Conservation (phyloP, 2,113 vertebrate species). For the Paratilapia polleni region DNA sequence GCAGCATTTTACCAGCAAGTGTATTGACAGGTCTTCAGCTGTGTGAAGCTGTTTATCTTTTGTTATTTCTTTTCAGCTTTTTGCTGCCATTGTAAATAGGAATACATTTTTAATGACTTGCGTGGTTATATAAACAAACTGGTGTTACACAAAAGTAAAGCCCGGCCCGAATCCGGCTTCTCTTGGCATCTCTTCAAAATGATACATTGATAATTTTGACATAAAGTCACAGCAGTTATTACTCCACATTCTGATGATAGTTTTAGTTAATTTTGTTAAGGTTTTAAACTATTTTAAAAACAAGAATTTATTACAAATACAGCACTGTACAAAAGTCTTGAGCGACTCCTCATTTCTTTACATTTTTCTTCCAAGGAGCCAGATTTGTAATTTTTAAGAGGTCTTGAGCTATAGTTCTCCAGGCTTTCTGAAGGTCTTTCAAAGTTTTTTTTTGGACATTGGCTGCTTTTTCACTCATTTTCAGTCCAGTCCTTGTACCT, state of each 20-base stretch:
- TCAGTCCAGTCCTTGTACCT: no score
- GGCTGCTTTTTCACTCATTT: no score
- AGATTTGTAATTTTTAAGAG: background rate
- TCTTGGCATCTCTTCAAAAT: background rate
- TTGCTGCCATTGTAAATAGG: background rate
- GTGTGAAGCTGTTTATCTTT: background rate
- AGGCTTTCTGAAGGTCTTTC: no score
- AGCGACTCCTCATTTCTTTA: background rate
- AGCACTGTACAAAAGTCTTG: rapidly evolving
- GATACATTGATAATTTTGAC: background rate
- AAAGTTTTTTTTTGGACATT: no score
- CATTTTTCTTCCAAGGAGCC: background rate
- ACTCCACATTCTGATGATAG: background rate
- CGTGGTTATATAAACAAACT: background rate
- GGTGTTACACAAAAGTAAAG: background rate
- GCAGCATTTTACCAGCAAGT: background rate
- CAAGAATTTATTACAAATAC: rapidly evolving
- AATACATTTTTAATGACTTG: background rate
- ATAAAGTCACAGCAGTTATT: background rate
- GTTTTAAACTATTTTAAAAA: background rate
- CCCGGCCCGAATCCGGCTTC: rapidly evolving
- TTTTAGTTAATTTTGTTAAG: background rate
- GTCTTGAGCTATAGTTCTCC: background rate
- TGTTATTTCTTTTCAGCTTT: background rate
- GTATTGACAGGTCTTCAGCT: background rate